These are phyloP conservation scores for Saccopteryx leptura DNA, from an alignment of 2,113 vertebrate species.

Conservation along the genomic window DNA sequence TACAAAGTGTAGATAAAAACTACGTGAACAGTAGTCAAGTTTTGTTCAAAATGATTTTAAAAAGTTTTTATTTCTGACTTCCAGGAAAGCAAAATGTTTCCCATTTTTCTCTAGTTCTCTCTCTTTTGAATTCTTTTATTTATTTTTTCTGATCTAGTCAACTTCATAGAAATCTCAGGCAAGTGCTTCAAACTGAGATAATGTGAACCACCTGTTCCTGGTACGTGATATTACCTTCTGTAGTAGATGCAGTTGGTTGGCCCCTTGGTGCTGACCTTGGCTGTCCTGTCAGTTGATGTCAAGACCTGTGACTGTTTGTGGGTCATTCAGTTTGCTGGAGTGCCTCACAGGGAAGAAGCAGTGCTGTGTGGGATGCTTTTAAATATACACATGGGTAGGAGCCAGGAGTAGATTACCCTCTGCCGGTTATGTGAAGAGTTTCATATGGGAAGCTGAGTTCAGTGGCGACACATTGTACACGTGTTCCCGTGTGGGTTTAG, in stretches of 20 bases:
- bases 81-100: neutral
- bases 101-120: neutral
- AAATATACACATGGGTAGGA: neutral
- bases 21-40: neutral
- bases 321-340: neutral
- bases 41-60: neutral
- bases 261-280: neutral
- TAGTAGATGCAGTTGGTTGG: neutral
- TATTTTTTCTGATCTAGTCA: neutral
- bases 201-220: neutral
- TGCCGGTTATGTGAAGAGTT: neutral
- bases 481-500: neutral
- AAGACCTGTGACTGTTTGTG: neutral
- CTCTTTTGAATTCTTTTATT: neutral
- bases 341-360: neutral
- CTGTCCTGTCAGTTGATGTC: neutral
- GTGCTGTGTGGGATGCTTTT: neutral
- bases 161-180: neutral
- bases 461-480: neutral
- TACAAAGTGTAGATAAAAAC: neutral
- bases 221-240: neutral
- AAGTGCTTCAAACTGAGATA: neutral
- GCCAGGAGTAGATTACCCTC: neutral
- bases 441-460: neutral
- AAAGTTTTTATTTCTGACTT: neutral